Evolutionary conservation across 2,113 vertebrate genomes (phyloP).

Genomic region (Phylloscopus trochiloides): DNA sequence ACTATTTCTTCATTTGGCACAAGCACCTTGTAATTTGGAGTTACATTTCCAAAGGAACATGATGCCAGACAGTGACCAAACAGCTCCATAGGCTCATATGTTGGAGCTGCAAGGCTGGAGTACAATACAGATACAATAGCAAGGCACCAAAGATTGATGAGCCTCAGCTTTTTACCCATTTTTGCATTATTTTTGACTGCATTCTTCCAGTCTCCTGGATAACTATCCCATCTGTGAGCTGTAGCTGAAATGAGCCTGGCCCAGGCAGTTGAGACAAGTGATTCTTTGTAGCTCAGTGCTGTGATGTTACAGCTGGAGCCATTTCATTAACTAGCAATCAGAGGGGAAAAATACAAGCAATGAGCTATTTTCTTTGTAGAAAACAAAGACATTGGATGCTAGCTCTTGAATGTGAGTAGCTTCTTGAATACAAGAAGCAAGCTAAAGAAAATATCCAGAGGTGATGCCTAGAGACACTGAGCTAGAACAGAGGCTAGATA

Average conservation of each 20-base stretch:
- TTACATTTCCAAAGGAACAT: background rate
- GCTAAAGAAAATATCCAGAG: background rate
- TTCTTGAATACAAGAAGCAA: background rate
- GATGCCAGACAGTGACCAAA: background rate
- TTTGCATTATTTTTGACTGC: background rate
- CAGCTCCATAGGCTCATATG: background rate
- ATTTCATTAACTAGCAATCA: slow-evolving; percentile 14
- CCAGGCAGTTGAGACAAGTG: background rate
- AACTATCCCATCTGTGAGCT: background rate
- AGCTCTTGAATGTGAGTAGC: background rate
- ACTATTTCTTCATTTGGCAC: background rate
- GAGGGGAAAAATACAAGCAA: background rate
- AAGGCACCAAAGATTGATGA: background rate
- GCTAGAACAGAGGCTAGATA: background rate
- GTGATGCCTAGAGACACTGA: background rate
- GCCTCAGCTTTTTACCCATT: background rate
- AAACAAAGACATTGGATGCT: background rate
- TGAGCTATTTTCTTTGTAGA: background rate
- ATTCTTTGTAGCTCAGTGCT: background rate
- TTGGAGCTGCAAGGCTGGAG: accelerated
- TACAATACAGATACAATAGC: background rate
- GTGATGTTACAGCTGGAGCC: background rate
- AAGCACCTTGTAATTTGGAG: background rate
- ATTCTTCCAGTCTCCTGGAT: slow-evolving; percentile 20
- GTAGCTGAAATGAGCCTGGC: background rate